Evolutionary conservation across 2,113 vertebrate genomes (phyloP).

Genomic region (Dasypus novemcinctus): DNA sequence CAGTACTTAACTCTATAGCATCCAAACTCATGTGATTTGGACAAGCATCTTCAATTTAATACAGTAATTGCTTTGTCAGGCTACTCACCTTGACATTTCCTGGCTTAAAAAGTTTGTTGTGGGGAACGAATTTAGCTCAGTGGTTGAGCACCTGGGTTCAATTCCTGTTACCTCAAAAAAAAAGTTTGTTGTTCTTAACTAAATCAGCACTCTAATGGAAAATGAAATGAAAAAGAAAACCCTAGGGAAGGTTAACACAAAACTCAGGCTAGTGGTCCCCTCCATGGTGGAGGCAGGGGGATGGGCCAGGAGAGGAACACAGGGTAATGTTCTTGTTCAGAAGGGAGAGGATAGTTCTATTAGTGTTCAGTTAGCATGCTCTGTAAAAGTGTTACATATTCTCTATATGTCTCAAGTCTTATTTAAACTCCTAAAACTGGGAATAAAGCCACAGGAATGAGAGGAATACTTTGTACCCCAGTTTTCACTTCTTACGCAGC

Average conservation of each 20-base stretch:
- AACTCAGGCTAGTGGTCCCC: not conserved
- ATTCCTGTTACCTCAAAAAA: not conserved
- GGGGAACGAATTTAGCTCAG: too few species aligned
- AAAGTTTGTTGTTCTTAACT: constrained; percentile 10
- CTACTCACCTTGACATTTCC: not conserved
- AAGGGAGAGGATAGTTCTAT: constrained; percentile 15
- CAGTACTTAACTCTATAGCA: not conserved
- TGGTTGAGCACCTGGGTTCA: too few species aligned
- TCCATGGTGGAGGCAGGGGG: not conserved
- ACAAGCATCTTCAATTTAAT: constrained; percentile 1
- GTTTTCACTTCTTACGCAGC: not conserved
- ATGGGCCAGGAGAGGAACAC: not conserved
- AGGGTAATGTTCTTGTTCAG: not conserved
- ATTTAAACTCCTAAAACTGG: not conserved
- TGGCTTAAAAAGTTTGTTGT: not conserved
- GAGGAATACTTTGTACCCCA: not conserved
- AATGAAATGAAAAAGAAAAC: not conserved
- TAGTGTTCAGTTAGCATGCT: not conserved
- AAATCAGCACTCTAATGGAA: not conserved
- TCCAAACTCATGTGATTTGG: not conserved
- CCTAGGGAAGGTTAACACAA: not conserved
- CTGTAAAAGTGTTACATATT: not conserved
- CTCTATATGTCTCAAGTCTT: not conserved
- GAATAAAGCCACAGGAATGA: not conserved
- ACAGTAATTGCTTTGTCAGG: not conserved